Percentiles rank a stretch among this genome's conserved stretches.
Evolutionary conservation across 2,888 invertebrate species (phyloP).

Genomic region (Seira musarum): DNA sequence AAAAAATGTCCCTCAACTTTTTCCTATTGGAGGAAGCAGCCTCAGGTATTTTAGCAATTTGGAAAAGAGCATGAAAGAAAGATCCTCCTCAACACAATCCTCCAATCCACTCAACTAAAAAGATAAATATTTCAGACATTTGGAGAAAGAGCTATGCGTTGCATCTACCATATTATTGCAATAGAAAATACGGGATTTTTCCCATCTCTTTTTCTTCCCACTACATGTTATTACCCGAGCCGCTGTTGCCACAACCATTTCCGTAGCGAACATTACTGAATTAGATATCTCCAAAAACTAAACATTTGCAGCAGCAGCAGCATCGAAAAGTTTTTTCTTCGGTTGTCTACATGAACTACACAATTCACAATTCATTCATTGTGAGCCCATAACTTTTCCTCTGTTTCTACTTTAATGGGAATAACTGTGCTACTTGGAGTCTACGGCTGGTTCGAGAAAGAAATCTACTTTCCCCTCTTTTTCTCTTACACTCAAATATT

Average conservation of each 20-base stretch:
- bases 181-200: conserved; percentile 31
- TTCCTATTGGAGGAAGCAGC: conserved; percentile 24
- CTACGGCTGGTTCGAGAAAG: not conserved
- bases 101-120: conserved; percentile 56
- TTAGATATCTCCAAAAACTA: conserved; percentile 4
- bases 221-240: conserved; percentile 52
- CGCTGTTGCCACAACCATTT: conserved; percentile 59
- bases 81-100: conserved; percentile 50
- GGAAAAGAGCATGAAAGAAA: conserved; percentile 47
- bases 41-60: conserved; percentile 58
- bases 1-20: not conserved
- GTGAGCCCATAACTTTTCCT: conserved; percentile 49
- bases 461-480: conserved; percentile 2
- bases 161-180: conserved; percentile 33
- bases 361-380: conserved; percentile 41
- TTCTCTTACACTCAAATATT: conserved; percentile 2
- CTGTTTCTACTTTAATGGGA: conserved; percentile 43
- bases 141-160: conserved; percentile 8
- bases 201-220: not conserved
- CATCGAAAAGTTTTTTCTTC: conserved; percentile 18
- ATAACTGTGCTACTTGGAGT: conserved; percentile 17
- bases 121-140: conserved; percentile 51
- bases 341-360: conserved; percentile 7
- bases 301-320: conserved; percentile 17
- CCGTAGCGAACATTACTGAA: conserved; percentile 23